Evolutionary conservation across 2,888 invertebrate species (phyloP).

Genomic region (Drosophila affinis): DNA sequence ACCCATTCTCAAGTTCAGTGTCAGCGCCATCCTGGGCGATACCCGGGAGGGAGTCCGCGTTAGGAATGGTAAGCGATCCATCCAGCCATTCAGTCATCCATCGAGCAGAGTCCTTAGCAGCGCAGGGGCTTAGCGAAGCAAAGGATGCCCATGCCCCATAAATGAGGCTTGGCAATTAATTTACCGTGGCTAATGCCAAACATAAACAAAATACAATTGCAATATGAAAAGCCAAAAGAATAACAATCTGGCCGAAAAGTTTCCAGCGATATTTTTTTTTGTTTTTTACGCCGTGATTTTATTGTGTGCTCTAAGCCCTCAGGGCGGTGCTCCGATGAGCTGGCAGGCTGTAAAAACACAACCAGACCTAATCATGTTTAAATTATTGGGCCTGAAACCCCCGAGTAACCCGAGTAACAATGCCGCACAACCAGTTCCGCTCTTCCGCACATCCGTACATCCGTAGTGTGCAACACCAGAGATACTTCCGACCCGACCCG

Average conservation of each 20-base stretch:
- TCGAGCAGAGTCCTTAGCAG: neutral
- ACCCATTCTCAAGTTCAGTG: slow-evolving; percentile 95
- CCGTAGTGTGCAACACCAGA: slow-evolving; percentile 6
- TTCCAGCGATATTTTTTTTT: slow-evolving; percentile 9
- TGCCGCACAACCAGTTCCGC: slow-evolving; percentile 78
- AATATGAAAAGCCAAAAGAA: slow-evolving; percentile 74
- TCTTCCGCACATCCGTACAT: slow-evolving; percentile 37
- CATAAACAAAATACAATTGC: slow-evolving; percentile 70
- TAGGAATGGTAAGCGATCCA: slow-evolving; percentile 82
- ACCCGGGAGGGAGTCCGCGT: slow-evolving; percentile 84
- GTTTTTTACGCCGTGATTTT: slow-evolving; percentile 48
- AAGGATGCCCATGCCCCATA: slow-evolving; percentile 45
- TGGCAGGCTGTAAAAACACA: slow-evolving; percentile 83
- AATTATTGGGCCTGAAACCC: slow-evolving; percentile 79
- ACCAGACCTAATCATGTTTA: slow-evolving; percentile 83
- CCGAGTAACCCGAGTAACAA: slow-evolving; percentile 56
- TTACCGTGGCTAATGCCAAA: slow-evolving; percentile 73
- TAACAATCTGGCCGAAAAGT: slow-evolving; percentile 56
- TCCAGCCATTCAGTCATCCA: neutral
- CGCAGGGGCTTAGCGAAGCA: neutral
- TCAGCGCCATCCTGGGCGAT: slow-evolving; percentile 93
- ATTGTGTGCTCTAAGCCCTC: slow-evolving; percentile 73
- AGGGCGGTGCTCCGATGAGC: slow-evolving; percentile 54
- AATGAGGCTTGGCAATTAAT: slow-evolving; percentile 71
- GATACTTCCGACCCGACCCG: slow-evolving; percentile 21